Evolutionary conservation across 2,797 vertebrate genomes (phyloP), one percentile per base, ranked within the genome.

Genomic region (Artibeus jamaicensis): DNA sequence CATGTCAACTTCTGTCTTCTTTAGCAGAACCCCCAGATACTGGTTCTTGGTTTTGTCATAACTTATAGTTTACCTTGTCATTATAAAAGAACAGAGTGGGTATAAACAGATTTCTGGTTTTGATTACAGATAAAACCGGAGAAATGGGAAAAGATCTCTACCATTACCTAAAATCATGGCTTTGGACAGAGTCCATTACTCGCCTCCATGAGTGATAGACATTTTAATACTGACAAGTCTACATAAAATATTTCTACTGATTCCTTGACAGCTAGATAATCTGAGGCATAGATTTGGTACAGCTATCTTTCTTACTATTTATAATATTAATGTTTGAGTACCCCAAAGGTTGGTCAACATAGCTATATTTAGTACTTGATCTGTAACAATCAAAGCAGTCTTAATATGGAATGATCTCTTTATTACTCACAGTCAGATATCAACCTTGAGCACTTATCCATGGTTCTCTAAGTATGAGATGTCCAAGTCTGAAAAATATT

Each of bases 61-160:
- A 71, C 76, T 19, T 85, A 46, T 39, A 95, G 91, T 95, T 91
- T 87, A 91, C 77, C 48, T 89, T 76, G n/a, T 73, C 65, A 87
- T 59, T 89, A 89, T 57, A 91, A 93, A 97, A 53, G 73, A 68
- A 78, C 97, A 37, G 81, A 93, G 68, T 57, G 95, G 50, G 74
- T 92, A 67, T 29, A 89, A 86, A 70, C 22, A 79, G 93, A 89
- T 93, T 74, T 83, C n/a, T 65, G 86, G 85, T 26, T 97, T 95
- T 94, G 79, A 95, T 90, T 86, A 91, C 57, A 97, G 97, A 97
- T 79, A 93, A 96, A 81, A 44, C n/a, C 22, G 26, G 37, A 91
- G 92, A 93, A 95, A 44, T 11, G 95, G 82, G 78, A 48, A 5
- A 55, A 83, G 39, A 22, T 94, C 44, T 70, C 95, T 46, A 67